These are phyloP conservation scores for Dolomedes plantarius DNA, from an alignment of 2,888 invertebrate species.

Conservation along the genomic window DNA sequence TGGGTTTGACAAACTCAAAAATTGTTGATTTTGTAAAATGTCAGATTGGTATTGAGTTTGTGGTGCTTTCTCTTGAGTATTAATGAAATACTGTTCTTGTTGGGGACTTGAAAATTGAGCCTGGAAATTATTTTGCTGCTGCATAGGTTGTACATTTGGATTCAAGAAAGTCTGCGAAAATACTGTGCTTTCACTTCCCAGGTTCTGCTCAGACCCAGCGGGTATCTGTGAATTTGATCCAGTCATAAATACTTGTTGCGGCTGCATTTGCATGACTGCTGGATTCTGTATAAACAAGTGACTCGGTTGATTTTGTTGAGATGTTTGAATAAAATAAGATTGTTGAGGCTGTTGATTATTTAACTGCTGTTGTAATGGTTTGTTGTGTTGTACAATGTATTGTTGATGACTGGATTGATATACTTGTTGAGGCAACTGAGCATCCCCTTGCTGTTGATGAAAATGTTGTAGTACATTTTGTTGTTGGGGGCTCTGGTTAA, in stretches of 20 bases:
- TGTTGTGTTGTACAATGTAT: neutral
- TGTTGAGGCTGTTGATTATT: neutral
- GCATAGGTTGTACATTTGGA: neutral
- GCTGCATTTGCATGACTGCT: neutral
- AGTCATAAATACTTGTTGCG: neutral
- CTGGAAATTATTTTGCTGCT: neutral
- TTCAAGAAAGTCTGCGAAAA: neutral
- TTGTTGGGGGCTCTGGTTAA: neutral
- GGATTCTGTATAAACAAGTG: neutral
- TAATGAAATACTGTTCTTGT: neutral
- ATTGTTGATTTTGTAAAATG: no score
- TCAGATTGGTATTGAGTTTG: no score
- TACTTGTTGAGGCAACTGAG: neutral
- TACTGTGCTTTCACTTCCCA: neutral
- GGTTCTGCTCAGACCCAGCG: neutral
- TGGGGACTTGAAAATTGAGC: neutral
- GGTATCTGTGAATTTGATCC: neutral
- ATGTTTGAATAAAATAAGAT: neutral
- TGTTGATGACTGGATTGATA: neutral
- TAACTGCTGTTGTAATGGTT: neutral
- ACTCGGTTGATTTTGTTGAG: neutral
- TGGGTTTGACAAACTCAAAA: neutral
- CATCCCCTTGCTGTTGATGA: neutral
- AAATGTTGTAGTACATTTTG: neutral
- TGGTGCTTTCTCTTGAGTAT: neutral